Percentiles rank a stretch among this genome's conserved stretches.
phyloP scores from a whole-genome alignment of 2,888 invertebrate genomes.

The Philereme vetulata region DNA sequence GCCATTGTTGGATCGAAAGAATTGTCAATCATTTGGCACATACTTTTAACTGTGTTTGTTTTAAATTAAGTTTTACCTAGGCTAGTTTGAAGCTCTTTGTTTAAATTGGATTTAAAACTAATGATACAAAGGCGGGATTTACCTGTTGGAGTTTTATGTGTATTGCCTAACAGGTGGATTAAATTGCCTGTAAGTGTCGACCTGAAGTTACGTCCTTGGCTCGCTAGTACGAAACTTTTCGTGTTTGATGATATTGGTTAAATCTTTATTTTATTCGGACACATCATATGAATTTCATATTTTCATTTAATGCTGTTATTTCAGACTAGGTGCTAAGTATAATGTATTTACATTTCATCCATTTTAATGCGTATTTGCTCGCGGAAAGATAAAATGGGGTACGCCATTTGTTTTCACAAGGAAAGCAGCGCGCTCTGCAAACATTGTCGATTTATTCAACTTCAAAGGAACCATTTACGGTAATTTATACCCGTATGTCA shows the following conservation, averaged over 20 bases:
- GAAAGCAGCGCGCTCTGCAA: slow-evolving; percentile 24
- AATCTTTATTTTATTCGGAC: slow-evolving; percentile 8
- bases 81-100: background rate
- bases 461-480: slow-evolving; percentile 32
- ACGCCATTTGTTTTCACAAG: slow-evolving; percentile 19
- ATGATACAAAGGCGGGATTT: background rate
- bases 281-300: slow-evolving; percentile 8
- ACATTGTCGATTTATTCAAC: slow-evolving; percentile 34
- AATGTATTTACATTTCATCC: slow-evolving; percentile 18
- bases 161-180: slow-evolving; percentile 11
- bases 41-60: slow-evolving; percentile 28
- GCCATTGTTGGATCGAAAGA: slow-evolving; percentile 32
- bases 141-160: slow-evolving; percentile 7
- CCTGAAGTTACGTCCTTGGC: background rate
- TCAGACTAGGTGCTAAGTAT: slow-evolving; percentile 6
- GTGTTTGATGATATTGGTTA: background rate
- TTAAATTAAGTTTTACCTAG: slow-evolving; percentile 9
- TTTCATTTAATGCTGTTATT: slow-evolving; percentile 10
- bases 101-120: background rate
- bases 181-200: background rate
- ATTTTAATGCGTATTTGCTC: slow-evolving; percentile 18
- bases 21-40: slow-evolving; percentile 20
- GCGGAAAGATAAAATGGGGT: slow-evolving; percentile 19
- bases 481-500: slow-evolving; percentile 38
- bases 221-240: slow-evolving; percentile 1